Evolutionary conservation across 2,797 vertebrate genomes (phyloP).

Genomic region (Champsocephalus esox): DNA sequence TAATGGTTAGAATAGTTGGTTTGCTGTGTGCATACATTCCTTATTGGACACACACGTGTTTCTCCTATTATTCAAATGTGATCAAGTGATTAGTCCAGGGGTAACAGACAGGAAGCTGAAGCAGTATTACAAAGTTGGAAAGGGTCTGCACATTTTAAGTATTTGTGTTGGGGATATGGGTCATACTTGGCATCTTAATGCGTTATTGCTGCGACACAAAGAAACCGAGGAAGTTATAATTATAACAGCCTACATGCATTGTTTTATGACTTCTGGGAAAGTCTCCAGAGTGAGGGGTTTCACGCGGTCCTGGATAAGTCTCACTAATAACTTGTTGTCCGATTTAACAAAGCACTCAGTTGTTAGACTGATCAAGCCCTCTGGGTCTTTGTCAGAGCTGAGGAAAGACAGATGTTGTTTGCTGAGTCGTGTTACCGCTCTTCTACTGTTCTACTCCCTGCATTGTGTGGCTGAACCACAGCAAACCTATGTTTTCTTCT

Average conservation of each 20-base stretch:
- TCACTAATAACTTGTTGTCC: background rate
- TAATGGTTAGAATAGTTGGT: no score
- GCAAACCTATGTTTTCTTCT: slow-evolving; percentile 1
- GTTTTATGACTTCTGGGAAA: slow-evolving; percentile 14
- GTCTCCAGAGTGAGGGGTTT: background rate
- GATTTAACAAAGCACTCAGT: slow-evolving; percentile 12
- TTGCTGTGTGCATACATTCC: no score
- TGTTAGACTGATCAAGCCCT: slow-evolving; percentile 41
- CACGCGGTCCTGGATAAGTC: background rate
- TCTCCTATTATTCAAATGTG: no score
- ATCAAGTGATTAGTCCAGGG: no score
- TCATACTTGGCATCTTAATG: background rate
- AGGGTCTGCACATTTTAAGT: background rate
- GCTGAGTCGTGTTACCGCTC: slow-evolving; percentile 28
- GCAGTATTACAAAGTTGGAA: no score
- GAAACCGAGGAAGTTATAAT: background rate
- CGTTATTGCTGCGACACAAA: background rate
- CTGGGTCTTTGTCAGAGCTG: slow-evolving; percentile 44
- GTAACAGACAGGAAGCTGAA: no score
- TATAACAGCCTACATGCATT: background rate
- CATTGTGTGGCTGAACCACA: slow-evolving; percentile 38
- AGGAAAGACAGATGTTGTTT: slow-evolving; percentile 62
- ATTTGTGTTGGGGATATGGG: background rate
- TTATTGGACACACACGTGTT: no score
- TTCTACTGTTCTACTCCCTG: slow-evolving; percentile 43